Percentiles rank a stretch among this genome's conserved stretches.
Evolutionary conservation across 2,113 vertebrate genomes (phyloP).

Genomic region (Tyto alba): DNA sequence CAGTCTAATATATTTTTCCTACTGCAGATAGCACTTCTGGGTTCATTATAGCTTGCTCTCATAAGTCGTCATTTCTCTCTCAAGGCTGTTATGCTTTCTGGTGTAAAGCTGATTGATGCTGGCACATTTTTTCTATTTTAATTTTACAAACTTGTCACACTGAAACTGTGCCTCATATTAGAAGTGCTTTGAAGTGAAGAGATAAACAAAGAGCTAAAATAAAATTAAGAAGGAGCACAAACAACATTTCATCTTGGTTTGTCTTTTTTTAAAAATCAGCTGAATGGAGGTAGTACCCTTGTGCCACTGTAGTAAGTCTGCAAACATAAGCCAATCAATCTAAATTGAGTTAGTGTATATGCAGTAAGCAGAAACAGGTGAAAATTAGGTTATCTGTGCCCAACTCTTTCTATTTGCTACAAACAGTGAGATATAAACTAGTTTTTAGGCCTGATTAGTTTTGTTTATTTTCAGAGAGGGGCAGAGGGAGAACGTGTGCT

Average conservation of each 20-base stretch:
- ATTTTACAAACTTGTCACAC: conserved; percentile 68
- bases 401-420: conserved; percentile 71
- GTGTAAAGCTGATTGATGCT: conserved; percentile 63
- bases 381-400: conserved; percentile 78
- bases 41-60: conserved; percentile 34
- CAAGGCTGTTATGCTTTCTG: conserved; percentile 50
- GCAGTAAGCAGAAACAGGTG: conserved; percentile 77
- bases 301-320: conserved; percentile 67
- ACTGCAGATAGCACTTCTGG: conserved; percentile 18
- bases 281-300: conserved; percentile 64
- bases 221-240: conserved; percentile 68
- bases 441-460: conserved; percentile 72
- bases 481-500: conserved; percentile 21
- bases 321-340: conserved; percentile 74
- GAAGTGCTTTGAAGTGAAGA: conserved; percentile 67
- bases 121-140: conserved; percentile 59
- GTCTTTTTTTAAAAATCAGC: conserved; percentile 49
- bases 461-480: conserved; percentile 59
- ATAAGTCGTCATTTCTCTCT: conserved; percentile 48
- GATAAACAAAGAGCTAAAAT: conserved; percentile 72
- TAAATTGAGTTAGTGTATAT: conserved; percentile 77
- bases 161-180: conserved; percentile 54
- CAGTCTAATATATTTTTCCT: neutral
- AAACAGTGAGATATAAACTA: conserved; percentile 74
- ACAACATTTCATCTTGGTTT: conserved; percentile 68